phyloP scores from a whole-genome alignment of 2,888 invertebrate genomes.

The Coecobrya sp. region DNA sequence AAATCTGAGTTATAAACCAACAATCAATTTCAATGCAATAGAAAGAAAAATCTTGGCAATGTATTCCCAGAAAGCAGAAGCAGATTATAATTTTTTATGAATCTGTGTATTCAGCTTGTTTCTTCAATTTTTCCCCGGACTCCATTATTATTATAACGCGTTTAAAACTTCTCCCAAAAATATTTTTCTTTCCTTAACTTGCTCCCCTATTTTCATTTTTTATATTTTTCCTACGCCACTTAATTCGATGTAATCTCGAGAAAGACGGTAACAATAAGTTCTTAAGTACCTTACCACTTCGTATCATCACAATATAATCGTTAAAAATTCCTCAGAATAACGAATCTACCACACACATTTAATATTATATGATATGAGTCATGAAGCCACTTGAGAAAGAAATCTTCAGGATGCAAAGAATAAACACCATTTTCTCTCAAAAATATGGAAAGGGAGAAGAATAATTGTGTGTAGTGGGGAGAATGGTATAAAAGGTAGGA shows the following conservation, averaged over 20 bases:
- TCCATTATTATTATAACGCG: background rate
- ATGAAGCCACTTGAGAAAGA: conserved; percentile 59
- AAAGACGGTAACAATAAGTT: conserved; percentile 59
- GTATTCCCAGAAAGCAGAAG: conserved; percentile 58
- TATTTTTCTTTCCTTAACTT: conserved; percentile 13
- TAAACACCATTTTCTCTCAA: conserved; percentile 23
- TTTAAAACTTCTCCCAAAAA: conserved; percentile 14
- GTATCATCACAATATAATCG: conserved; percentile 10
- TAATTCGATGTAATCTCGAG: conserved; percentile 32
- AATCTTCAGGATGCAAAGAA: conserved; percentile 46
- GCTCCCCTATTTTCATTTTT: conserved; percentile 13
- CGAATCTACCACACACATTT: conserved; percentile 11
- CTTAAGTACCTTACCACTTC: conserved; percentile 29
- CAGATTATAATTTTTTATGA: conserved; percentile 63
- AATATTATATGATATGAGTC: conserved; percentile 45
- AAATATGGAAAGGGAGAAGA: conserved; percentile 45
- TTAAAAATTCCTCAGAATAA: conserved; percentile 50
- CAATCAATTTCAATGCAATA: too few species aligned
- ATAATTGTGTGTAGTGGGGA: conserved; percentile 5
- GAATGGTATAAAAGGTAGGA: conserved; percentile 3
- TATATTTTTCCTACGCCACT: conserved; percentile 5
- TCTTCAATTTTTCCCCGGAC: background rate
- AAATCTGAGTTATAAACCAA: too few species aligned
- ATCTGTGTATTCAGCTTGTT: background rate
- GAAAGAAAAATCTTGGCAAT: background rate